Base-by-base conservation (phyloP, 2,797 vertebrate genomes). In the Erethizon dorsatum region DNA sequence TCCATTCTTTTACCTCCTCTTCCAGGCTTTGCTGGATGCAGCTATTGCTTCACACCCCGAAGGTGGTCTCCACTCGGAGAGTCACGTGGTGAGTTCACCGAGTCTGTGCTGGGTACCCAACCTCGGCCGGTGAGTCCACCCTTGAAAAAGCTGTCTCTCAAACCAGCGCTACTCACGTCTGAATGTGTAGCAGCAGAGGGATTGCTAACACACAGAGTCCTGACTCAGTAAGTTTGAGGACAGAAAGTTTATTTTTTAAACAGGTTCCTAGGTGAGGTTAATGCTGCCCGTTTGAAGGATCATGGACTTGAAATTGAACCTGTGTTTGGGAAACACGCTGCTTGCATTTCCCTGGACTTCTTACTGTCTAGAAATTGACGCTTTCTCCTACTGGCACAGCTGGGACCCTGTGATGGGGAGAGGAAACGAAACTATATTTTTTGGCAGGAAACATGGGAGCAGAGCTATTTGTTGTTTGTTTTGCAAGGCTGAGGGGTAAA, bases 361-460 rank as follows among this genome's bases (percentile, higher is more conserved):
- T 79, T 50, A 71, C 26, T 71, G 78, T 84, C 71, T 52, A 45
- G 71, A 47, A 85, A 67, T 54, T 17, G 24, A 61, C 22, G 41
- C 1, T 88, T 37, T 63, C 28, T 85, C 17, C 13, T 31, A 15
- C 24, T 33, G 28, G 65, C 71, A 15, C 33, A 89, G 37, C n/a
- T 50, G 37, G 17, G 8, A 22, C 0, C 0, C 10, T 13, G 22
- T 50, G 22, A 6, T 5, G 2, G 14, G 13, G 15, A 15, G 45
- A 87, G 57, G 37, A 77, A 71, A 41, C 15, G 13, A 65, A n/a
- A 78, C 14, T 82, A 6, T 52, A 47, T n/a, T n/a, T 33, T 82
- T 82, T 65, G 33, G n/a, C 37, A 10, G 73, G 18, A 91, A 84
- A 37, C 6, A 54, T 24, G 52, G 50, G 59, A 45, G 5, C 57